These are phyloP conservation scores for Magallana gigas DNA, from an alignment of 1,140 invertebrate species.

Conservation along the genomic window DNA sequence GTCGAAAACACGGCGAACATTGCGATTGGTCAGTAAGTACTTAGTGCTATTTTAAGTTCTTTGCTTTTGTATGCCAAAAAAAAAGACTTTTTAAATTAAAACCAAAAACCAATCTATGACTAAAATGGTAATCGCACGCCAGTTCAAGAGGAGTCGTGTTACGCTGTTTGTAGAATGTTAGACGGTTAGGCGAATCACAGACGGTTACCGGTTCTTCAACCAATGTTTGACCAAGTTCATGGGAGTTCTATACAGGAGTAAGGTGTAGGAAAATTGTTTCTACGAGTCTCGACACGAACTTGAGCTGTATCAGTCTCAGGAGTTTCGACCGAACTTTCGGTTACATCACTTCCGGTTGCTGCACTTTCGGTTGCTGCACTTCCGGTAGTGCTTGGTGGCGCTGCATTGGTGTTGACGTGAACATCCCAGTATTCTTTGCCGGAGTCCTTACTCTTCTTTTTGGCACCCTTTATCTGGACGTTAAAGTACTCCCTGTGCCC, in stretches of 20 bases:
- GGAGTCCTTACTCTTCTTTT: not conserved
- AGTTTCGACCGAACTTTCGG: not conserved
- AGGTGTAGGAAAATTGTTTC: not conserved
- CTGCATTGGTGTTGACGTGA: not conserved
- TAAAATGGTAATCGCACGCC: no score
- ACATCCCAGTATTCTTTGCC: not conserved
- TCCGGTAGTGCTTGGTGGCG: not conserved
- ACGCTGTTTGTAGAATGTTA: no score
- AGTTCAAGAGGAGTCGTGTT: no score
- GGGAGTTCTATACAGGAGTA: slow-evolving; percentile 19
- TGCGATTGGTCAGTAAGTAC: no score
- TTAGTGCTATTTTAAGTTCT: no score
- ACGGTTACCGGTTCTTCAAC: no score
- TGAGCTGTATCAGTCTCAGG: not conserved
- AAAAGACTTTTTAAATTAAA: no score
- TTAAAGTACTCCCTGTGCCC: not conserved
- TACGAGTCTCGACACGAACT: not conserved
- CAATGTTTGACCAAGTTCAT: not conserved
- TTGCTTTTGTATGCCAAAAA: no score
- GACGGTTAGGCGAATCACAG: no score
- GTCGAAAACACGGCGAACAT: no score
- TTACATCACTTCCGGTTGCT: not conserved
- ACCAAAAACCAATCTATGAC: no score
- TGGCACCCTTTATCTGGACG: not conserved
- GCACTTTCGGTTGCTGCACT: not conserved